A percentile compares a stretch with the other conserved stretches of the same genome.
These are phyloP conservation scores for Manis pentadactyla DNA, from an alignment of 2,797 vertebrate genomes.

Conservation along the genomic window DNA sequence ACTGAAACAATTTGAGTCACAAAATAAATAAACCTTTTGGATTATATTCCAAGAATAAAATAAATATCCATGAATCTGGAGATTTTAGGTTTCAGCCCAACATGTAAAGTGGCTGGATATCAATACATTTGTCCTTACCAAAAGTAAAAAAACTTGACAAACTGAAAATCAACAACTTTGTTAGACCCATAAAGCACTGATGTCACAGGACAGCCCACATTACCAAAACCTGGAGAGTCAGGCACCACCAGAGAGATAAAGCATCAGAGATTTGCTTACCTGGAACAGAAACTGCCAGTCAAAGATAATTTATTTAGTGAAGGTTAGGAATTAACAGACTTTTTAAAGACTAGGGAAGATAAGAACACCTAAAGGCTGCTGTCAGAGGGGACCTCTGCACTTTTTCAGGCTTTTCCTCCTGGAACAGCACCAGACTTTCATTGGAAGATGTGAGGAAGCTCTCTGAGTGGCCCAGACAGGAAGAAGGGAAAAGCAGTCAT, in stretches of 20 bases:
- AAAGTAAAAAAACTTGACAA: not conserved
- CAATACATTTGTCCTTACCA: not conserved
- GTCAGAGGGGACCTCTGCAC: not conserved
- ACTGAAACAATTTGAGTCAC: not conserved
- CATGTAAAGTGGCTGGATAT: not conserved
- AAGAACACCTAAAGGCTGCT: not conserved
- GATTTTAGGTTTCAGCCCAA: not conserved
- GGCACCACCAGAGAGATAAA: not conserved
- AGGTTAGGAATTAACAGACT: not conserved
- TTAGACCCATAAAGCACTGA: not conserved
- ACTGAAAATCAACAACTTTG: not conserved
- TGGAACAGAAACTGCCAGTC: not conserved
- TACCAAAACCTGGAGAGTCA: not conserved
- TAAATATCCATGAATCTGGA: not conserved
- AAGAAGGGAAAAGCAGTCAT: not conserved
- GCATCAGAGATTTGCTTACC: not conserved
- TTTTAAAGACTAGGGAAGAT: accelerated
- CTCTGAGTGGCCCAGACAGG: not conserved
- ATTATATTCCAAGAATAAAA: not conserved
- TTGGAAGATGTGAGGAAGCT: not conserved
- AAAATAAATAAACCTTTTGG: not conserved
- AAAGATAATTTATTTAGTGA: not conserved
- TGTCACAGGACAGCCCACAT: not conserved
- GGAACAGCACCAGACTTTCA: not conserved
- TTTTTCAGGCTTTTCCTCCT: not conserved